Evolutionary conservation across 2,888 invertebrate species (phyloP).

Genomic region (Euplexia lucipara): DNA sequence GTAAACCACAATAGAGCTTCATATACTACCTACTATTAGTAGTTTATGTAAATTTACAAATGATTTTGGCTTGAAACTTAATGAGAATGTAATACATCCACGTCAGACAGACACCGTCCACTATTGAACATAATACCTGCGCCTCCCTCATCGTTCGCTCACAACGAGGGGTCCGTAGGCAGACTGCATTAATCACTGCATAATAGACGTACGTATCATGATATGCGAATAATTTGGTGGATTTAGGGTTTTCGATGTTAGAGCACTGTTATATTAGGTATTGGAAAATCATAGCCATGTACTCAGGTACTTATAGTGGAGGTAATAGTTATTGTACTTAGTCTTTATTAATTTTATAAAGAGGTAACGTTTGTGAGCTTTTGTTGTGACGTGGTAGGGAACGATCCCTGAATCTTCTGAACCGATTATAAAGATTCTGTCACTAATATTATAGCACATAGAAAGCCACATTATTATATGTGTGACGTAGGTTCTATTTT

Average conservation of each 20-base stretch:
- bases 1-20: neutral
- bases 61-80: constrained; percentile 31
- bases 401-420: too few relatives aligned
- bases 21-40: neutral
- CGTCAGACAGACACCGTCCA: constrained; percentile 42
- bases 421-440: too few relatives aligned
- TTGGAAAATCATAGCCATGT: constrained; percentile 12
- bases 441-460: too few relatives aligned
- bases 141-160: constrained; percentile 27
- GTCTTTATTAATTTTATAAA: too few relatives aligned
- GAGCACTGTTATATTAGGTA: constrained; percentile 9
- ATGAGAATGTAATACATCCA: constrained; percentile 56
- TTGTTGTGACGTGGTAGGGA: too few relatives aligned
- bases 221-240: constrained; percentile 21
- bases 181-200: constrained; percentile 56
- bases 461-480: too few relatives aligned
- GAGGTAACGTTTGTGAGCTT: too few relatives aligned
- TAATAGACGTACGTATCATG: constrained; percentile 18
- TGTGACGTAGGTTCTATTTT: too few relatives aligned
- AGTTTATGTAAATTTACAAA: neutral
- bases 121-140: constrained; percentile 51
- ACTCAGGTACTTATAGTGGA: neutral
- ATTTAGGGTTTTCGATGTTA: constrained; percentile 20
- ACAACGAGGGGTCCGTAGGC: constrained; percentile 31
- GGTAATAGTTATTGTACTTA: neutral